Evolutionary conservation across 2,888 invertebrate genomes (phyloP), one percentile per base, ranked within the genome.

Genomic region (Drosophila tanythrix): DNA sequence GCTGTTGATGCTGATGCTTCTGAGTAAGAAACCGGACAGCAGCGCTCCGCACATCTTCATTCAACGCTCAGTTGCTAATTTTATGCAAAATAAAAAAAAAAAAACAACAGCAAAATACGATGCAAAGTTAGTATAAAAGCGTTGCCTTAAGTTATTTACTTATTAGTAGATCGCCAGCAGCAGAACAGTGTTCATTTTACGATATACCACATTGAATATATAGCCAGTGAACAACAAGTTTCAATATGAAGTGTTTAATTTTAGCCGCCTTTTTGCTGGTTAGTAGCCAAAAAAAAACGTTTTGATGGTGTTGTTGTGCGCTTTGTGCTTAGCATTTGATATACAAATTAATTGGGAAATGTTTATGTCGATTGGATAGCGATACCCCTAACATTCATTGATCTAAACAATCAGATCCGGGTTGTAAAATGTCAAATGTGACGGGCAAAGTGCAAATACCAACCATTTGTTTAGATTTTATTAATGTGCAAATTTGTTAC

Each of bases 1-100:
- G 33, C 0, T 33, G 66, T 27, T 51, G 51, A 15, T 51, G 75
- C 35, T 77, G 71, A 31, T 59, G 72, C 29, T 25, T 77, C 82
- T 91, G 91, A 91, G 88, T 90, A 91, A 91, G 85, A 89, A 90
- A 91, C 90, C 87, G 89, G 90, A 84, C 82, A 86, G 71, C 68
- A 57, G 62, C 67, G 59, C 21, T 46, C 8, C 57, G 79, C 84
- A 79, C 89, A 88, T 88, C 89, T 88, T 88, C 88, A 89, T 88
- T 84, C 89, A 86, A 76, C 70, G 68, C 38, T 70, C 68, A 50
- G 55, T 59, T 35, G 76, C 67, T 84, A 81, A 79, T 81, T 82
- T 83, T 86, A 85, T 85, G 85, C 85, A 84, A 87, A 83, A 78
- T 60, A 71, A 69, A 72, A 70, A 69, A 59, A 53, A 50, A 43